phyloP scores from a whole-genome alignment of 1,140 invertebrate genomes.

The Orchestia grillus region DNA sequence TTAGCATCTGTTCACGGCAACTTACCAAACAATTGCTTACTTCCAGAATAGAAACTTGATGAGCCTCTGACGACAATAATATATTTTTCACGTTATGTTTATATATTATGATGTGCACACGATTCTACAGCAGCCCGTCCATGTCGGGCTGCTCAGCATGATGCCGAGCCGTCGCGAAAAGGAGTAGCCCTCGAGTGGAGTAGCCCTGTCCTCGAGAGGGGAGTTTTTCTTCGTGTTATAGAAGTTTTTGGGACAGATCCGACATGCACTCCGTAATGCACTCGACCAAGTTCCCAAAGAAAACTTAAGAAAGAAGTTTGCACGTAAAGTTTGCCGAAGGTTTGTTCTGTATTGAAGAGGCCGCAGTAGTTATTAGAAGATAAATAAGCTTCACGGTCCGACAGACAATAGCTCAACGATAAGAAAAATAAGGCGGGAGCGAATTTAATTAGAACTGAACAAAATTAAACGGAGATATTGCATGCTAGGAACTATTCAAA shows the following conservation, averaged over 20 bases:
- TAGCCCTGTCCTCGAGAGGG: not conserved
- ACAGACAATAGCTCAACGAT: not conserved
- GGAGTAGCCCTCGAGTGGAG: not conserved
- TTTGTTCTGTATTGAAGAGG: not conserved
- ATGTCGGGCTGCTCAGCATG: not conserved
- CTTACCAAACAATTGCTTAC: no score
- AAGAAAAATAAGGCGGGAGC: not conserved
- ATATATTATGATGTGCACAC: no score
- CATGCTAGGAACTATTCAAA: no score
- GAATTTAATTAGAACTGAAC: not conserved
- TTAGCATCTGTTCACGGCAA: no score
- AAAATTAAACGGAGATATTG: not conserved
- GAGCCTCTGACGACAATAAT: no score
- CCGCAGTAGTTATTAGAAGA: not conserved
- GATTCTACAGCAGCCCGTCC: no score
- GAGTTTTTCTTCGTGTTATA: constrained; percentile 24
- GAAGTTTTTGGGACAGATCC: constrained; percentile 21
- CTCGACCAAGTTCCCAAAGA: constrained; percentile 19
- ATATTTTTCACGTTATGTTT: no score
- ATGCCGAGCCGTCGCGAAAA: not conserved
- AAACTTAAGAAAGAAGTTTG: not conserved
- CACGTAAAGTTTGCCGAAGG: not conserved
- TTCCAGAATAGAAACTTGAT: no score
- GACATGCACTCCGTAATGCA: constrained; percentile 25
- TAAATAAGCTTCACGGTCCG: not conserved